Evolutionary conservation across 2,888 invertebrate genomes (phyloP), one percentile per base, ranked within the genome.

Genomic region (Drosophila histrio): DNA sequence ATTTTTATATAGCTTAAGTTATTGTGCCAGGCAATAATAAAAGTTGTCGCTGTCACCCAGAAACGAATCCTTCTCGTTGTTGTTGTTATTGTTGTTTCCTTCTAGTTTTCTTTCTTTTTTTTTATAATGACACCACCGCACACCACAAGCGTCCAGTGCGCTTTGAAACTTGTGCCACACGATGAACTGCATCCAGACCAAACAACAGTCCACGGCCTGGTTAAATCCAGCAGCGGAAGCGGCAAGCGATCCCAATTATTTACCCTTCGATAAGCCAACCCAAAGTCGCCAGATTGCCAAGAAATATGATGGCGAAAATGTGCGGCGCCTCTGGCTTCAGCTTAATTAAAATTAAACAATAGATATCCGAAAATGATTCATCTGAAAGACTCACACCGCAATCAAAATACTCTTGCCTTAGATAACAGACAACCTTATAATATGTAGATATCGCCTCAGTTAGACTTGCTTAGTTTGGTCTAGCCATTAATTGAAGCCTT

Each of bases 1-100:
- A 78, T 77, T 81, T 84, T 66, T 77, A 84, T 79, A 74, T 81
- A 75, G 63, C 71, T 64, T 81, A 81, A 84, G 82, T 66, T 70
- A 68, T 64, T 71, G 71, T 63, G 77, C 66, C 60, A 70, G 75
- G 67, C 82, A 84, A 85, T 81, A 85, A 81, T 81, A 85, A 81
- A 81, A 85, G 50, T 68, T 65, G 75, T 77, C 77, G 30, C 70
- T 67, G 79, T 58, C 74, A 71, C 76, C 43, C 32, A 64, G 22
- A 34, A 30, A 7, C 15, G 17, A 34, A 46, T 15, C 49, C 30
- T 28, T 13, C 28, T 15, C n/a, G n/a, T n/a, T n/a, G n/a, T n/a
- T n/a, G n/a, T n/a, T n/a, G n/a, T n/a, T n/a, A 24, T 17, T n/a
- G 13, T 26, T 44, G 28, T n/a, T 15, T 21, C 13, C 13, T 19